These are phyloP conservation scores for Oopsacas minuta DNA, from an alignment of 37 sponge, comb jelly and placozoan species.

Conservation along the genomic window DNA sequence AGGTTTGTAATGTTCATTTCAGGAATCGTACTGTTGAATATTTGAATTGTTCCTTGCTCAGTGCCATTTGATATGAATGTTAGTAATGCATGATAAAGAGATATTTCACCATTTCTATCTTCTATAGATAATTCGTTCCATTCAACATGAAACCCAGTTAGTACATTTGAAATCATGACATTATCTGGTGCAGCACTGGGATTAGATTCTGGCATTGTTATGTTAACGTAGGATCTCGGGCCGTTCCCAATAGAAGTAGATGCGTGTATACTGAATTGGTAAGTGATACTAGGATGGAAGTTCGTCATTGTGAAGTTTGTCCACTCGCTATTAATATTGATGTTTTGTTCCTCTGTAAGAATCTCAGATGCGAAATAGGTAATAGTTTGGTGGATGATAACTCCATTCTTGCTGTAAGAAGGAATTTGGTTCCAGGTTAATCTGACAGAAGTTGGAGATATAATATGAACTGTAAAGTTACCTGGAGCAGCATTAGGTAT, in stretches of 20 bases:
- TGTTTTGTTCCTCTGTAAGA: not conserved
- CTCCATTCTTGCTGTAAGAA: not conserved
- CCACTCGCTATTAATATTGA: not conserved
- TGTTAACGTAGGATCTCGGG: not conserved
- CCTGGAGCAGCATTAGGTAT: not conserved
- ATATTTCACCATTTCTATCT: constrained; percentile 6
- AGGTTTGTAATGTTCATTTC: not conserved
- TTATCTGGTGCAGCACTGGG: not conserved
- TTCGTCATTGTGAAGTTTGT: not conserved
- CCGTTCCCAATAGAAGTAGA: not conserved
- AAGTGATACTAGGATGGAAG: constrained; percentile 7
- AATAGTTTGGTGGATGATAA: not conserved
- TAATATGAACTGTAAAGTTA: not conserved
- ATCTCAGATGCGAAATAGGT: not conserved
- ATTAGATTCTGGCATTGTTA: not conserved
- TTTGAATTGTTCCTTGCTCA: too few species aligned
- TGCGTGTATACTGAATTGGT: not conserved
- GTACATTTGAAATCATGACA: not conserved
- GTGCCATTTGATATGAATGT: not conserved
- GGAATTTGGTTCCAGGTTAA: not conserved
- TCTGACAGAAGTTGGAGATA: not conserved
- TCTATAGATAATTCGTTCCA: not conserved
- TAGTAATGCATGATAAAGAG: not conserved
- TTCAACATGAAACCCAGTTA: constrained; percentile 14
- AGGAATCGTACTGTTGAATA: not conserved